Base-by-base conservation (phyloP, 2,888 invertebrate genomes). In the Alloplasta piceator region DNA sequence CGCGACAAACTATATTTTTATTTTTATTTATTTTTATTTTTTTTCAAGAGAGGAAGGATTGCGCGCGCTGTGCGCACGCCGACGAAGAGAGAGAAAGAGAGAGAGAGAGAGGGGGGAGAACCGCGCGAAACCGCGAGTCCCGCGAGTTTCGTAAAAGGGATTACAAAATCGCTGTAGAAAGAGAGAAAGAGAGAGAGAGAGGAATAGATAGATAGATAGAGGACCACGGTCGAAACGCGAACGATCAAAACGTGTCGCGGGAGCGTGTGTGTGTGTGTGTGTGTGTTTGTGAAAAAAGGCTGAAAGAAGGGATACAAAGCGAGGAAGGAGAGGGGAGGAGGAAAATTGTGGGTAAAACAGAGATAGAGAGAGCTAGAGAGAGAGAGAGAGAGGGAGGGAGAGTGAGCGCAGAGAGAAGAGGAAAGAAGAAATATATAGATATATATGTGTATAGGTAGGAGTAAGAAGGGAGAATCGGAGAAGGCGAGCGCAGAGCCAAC, bases 101-200 rank as follows among this genome's bases (percentile, higher is more conserved):
- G 46, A 70, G 73, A 38, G 77, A 67, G 52, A 38, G 66, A 71
- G 80, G 61, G 50, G 71, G 71, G 66, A 66, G 63, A 64, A 72
- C 75, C 58, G 80, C 77, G 66, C 71, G 56, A 82, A 83, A 83
- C 78, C 85, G 85, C 78, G 82, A 82, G 70, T 74, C 73, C 73
- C 83, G 76, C 67, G 78, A 78, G 80, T 84, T 90, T 90, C 90
- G 89, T 89, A 90, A 90, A 89, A 88, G 85, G 88, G 88, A 90
- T 90, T 90, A 89, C 89, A 88, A 90, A 89, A 89, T 87, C 87
- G 87, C 26, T 86, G 85, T 87, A 87, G 88, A 86, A 84, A 87
- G 87, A 85, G 84, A 87, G 64, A 84, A 64, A 75, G 60, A 67
- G 48, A 74, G 78, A 43, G 63, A 43, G 68, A n/a, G 12, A 67